Percentiles rank a stretch among this genome's conserved stretches.
These are phyloP conservation scores for Acanthopagrus latus DNA, from an alignment of 2,797 vertebrate genomes.

Conservation along the genomic window DNA sequence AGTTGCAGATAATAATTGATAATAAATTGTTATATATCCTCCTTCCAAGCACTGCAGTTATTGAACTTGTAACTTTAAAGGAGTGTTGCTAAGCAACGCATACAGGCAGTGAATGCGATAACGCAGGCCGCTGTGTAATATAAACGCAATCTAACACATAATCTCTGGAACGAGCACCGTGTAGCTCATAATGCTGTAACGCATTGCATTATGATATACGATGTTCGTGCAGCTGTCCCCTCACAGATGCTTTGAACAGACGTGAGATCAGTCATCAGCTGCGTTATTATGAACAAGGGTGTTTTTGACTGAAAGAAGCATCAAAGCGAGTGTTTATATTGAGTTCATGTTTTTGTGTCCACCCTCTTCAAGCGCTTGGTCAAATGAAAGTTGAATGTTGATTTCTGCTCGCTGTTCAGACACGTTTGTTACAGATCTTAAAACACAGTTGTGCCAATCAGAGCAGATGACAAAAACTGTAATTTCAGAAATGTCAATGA, in stretches of 20 bases:
- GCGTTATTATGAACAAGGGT: background rate
- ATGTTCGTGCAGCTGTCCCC: background rate
- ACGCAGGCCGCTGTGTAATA: background rate
- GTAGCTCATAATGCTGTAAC: background rate
- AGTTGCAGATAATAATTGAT: background rate
- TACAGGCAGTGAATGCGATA: background rate
- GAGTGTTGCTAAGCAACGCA: constrained; percentile 51
- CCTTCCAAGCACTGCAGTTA: constrained; percentile 7
- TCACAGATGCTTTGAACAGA: constrained; percentile 11
- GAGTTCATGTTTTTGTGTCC: background rate
- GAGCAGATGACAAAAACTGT: background rate
- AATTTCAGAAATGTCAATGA: background rate
- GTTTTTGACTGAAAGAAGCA: background rate
- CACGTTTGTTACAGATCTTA: background rate
- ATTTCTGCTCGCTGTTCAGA: background rate
- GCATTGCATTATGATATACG: background rate
- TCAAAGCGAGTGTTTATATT: background rate
- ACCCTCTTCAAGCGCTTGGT: background rate
- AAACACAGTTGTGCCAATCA: too few relatives aligned
- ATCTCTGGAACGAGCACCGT: background rate
- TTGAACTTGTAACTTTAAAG: constrained; percentile 7
- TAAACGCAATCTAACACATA: background rate
- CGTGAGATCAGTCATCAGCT: background rate
- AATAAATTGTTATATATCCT: background rate
- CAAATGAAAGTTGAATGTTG: background rate